phyloP scores from a whole-genome alignment of 1,140 invertebrate genomes.

The Drosophila elegans region DNA sequence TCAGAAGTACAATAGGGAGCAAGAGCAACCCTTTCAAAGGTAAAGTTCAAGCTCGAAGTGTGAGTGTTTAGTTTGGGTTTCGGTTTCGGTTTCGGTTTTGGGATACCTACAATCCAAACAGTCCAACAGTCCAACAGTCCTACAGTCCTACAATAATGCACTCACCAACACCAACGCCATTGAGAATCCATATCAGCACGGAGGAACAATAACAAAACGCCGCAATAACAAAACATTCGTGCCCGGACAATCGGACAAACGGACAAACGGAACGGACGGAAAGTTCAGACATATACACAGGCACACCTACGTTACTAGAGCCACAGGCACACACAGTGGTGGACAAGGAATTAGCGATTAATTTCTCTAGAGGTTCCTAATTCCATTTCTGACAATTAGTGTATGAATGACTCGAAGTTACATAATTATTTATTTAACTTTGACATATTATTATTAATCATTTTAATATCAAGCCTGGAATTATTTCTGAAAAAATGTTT shows the following conservation, averaged over 20 bases:
- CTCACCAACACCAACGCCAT: slow-evolving; percentile 24
- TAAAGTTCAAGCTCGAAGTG: slow-evolving; percentile 21
- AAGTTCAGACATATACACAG: slow-evolving; percentile 64
- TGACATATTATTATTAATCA: no score
- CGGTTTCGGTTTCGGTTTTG: slow-evolving; percentile 29
- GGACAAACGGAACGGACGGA: slow-evolving; percentile 26
- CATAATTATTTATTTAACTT: no score
- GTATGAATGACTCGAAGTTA: no score
- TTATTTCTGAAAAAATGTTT: no score
- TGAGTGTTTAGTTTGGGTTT: slow-evolving; percentile 6
- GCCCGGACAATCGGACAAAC: slow-evolving; percentile 61
- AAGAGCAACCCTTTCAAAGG: slow-evolving; percentile 30
- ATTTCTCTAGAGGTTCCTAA: not conserved
- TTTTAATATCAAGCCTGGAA: no score
- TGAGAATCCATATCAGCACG: slow-evolving; percentile 74
- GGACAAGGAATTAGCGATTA: not conserved
- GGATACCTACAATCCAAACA: slow-evolving; percentile 26
- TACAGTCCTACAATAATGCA: slow-evolving; percentile 29
- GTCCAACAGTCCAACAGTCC: slow-evolving; percentile 4
- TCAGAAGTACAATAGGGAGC: slow-evolving; percentile 23
- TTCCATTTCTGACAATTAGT: not conserved
- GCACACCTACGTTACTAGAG: slow-evolving; percentile 27
- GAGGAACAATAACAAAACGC: slow-evolving; percentile 54
- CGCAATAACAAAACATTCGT: slow-evolving; percentile 59
- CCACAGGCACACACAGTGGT: slow-evolving; percentile 18